These are phyloP conservation scores for Trachelus tabidus DNA, from an alignment of 2,888 invertebrate genomes.

Conservation along the genomic window DNA sequence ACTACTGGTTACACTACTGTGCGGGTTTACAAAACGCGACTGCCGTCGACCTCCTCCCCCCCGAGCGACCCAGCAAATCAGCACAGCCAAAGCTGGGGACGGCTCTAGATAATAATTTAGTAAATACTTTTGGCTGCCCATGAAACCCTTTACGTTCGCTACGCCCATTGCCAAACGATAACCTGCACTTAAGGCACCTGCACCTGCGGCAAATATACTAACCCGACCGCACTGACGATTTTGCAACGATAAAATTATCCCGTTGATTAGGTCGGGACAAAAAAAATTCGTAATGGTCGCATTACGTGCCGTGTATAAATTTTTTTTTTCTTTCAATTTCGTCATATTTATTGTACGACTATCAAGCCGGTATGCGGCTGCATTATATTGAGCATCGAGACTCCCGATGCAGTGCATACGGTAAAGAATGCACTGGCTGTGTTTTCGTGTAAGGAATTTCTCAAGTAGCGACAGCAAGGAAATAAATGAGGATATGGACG, in stretches of 20 bases:
- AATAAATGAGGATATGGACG: background rate
- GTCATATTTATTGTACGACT: background rate
- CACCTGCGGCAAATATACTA: background rate
- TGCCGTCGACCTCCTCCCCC: background rate
- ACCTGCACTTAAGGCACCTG: background rate
- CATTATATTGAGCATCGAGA: background rate
- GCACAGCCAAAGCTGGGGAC: background rate
- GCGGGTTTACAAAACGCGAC: conserved; percentile 11
- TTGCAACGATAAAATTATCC: background rate
- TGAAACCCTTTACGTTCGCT: background rate
- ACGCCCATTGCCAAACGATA: background rate
- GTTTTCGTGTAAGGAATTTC: background rate
- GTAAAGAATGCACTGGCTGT: background rate
- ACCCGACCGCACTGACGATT: background rate
- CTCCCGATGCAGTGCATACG: background rate
- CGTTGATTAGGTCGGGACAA: background rate
- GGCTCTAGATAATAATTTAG: conserved; percentile 16
- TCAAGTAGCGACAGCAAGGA: background rate
- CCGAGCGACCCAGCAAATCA: conserved; percentile 10
- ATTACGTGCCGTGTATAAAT: background rate
- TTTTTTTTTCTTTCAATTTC: background rate
- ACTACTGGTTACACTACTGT: conserved; percentile 20
- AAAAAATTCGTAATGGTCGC: background rate
- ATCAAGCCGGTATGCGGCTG: background rate
- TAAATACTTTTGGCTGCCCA: conserved; percentile 6